Base-by-base conservation (phyloP, 2,113 vertebrate species). In the Sclerurus mexicanus region DNA sequence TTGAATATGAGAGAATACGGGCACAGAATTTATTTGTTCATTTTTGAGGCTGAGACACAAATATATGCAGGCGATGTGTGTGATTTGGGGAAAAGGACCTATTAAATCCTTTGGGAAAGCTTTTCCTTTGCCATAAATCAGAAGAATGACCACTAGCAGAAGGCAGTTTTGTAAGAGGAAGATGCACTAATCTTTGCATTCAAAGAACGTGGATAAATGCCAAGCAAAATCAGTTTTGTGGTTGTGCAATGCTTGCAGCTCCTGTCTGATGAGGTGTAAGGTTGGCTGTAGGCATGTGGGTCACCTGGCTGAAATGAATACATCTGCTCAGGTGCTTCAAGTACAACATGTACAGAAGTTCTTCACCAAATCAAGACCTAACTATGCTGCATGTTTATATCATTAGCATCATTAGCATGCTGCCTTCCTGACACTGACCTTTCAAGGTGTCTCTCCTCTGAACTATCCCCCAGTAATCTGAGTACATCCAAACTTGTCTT, bases 371-470 rank as follows among this genome's bases (percentile, higher is more conserved):
- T 20, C 10, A 21, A 47, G 87, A 63, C n/a, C 62, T 60, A 59
- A 35, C 73, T 84, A 8, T 76, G 74, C 82, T 4, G 31, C 50
- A 52, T n/a, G 89, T 93, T 88, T 90, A 55, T 89, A 83, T 82
- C 92, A 91, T 95, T 84, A 93, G 50, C 89, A 93, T 95, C 87
- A 85, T 90, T 83, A 94, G 35, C 52, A 11, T 69, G 76, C 75
- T 91, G 71, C 31, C 5, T 90, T 91, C 91, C 67, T 92, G 90
- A 79, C 55, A 58, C 6, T 96, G 94, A 93, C 93, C 95, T 97
- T 97, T 96, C 92, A 97, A 96, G 91, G 93, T 96, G 93, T 90
- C 75, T 92, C 79, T 93, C 63, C 56, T 87, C 64, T 92, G 93
- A 97, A 92, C 84, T 92, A 59, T 90, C 46, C 30, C 56, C 72